Percentiles rank a stretch among this genome's conserved stretches.
These are phyloP conservation scores for Myrmecobius fasciatus DNA, from an alignment of 2,113 vertebrate genomes.

Conservation along the genomic window DNA sequence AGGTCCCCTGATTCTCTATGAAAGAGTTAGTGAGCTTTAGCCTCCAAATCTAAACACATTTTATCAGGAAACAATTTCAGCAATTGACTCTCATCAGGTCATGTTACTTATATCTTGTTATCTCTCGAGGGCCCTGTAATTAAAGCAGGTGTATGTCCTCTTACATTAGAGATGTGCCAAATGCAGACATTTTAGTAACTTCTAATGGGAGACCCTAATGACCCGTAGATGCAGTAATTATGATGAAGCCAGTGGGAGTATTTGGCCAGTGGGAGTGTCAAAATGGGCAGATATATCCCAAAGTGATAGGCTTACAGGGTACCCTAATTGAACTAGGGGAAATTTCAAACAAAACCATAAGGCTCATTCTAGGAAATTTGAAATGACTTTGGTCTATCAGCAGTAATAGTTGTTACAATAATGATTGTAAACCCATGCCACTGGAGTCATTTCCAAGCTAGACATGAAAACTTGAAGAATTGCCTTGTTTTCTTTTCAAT, in stretches of 20 bases:
- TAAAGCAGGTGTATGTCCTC: constrained; percentile 64
- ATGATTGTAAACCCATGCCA: background rate
- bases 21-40: constrained; percentile 48
- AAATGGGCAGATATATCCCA: constrained; percentile 37
- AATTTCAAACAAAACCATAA: constrained; percentile 29
- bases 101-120: constrained; percentile 71
- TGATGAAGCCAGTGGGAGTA: constrained; percentile 38
- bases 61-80: constrained; percentile 62
- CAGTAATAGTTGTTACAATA: background rate
- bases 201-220: constrained; percentile 46
- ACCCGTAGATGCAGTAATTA: constrained; percentile 56
- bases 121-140: constrained; percentile 66
- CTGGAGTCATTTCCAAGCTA: background rate
- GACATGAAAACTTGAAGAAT: background rate
- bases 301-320: constrained; percentile 19
- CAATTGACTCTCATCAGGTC: constrained; percentile 68
- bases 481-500: background rate
- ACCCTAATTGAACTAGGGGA: constrained; percentile 14
- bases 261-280: constrained; percentile 44
- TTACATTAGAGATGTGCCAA: constrained; percentile 68
- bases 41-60: constrained; percentile 61
- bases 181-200: constrained; percentile 41
- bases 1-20: constrained; percentile 36
- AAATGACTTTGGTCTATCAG: background rate
- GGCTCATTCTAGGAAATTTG: background rate